phyloP scores from a whole-genome alignment of 2,797 vertebrate species.

The Scyliorhinus canicula region DNA sequence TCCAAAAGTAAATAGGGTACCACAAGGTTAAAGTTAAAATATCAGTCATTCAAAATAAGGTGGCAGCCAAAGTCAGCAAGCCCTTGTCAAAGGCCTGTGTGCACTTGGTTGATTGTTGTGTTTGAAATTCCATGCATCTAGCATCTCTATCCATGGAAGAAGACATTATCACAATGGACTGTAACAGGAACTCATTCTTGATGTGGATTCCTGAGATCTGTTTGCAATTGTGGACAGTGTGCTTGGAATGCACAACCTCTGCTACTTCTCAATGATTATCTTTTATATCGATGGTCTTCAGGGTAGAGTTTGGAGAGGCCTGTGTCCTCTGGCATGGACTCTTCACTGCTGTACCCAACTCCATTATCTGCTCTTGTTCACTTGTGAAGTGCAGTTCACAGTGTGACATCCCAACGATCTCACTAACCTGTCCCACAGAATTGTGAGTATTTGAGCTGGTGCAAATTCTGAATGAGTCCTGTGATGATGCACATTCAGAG shows the following conservation, averaged over 20 bases:
- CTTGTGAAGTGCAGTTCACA: neutral
- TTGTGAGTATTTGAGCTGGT: neutral
- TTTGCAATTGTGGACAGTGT: too few species aligned
- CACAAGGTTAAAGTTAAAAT: too few species aligned
- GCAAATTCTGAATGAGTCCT: neutral
- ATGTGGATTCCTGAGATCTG: too few species aligned
- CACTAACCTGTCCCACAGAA: neutral
- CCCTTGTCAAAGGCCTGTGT: too few species aligned
- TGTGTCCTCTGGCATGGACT: neutral
- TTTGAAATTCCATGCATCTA: too few species aligned
- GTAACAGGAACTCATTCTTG: too few species aligned
- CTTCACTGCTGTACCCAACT: neutral
- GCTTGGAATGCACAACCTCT: neutral
- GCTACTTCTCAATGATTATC: neutral
- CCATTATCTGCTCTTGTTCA: neutral
- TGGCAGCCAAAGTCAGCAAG: too few species aligned
- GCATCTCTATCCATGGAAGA: too few species aligned
- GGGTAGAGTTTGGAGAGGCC: neutral
- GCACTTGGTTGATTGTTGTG: too few species aligned
- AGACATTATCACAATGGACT: too few species aligned
- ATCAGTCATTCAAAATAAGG: too few species aligned
- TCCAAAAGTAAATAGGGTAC: too few species aligned
- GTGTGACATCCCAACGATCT: neutral
- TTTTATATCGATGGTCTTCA: neutral
- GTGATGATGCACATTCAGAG: neutral